phyloP scores from a whole-genome alignment of 37 sponge, comb jelly and placozoan species.

The Axinella damicornis region DNA sequence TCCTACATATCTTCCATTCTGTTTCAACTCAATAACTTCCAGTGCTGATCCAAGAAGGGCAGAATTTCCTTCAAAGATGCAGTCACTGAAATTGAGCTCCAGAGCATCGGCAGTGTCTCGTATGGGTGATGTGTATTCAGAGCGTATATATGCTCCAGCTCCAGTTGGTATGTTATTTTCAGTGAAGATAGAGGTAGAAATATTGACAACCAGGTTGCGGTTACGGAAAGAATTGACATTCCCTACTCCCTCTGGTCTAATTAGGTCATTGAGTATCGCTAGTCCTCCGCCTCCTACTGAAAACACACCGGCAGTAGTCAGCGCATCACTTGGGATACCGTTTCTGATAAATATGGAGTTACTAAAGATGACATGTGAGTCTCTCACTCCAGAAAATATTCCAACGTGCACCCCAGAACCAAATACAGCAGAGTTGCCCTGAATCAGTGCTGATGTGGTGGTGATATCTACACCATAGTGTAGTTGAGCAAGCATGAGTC shows the following conservation, averaged over 20 bases:
- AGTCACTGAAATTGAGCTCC: background rate
- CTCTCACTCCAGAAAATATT: background rate
- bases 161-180: background rate
- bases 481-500: background rate
- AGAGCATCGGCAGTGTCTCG: background rate
- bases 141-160: background rate
- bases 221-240: background rate
- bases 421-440: conserved; percentile 4
- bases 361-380: background rate
- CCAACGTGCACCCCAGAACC: conserved; percentile 11
- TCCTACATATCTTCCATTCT: background rate
- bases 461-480: conserved; percentile 8
- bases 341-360: conserved; percentile 13
- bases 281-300: too few relatives aligned
- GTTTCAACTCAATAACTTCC: background rate
- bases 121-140: background rate
- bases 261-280: too few relatives aligned
- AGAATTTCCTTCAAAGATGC: background rate
- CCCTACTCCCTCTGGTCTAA: too few relatives aligned
- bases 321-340: background rate
- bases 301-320: too few relatives aligned
- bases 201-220: background rate
- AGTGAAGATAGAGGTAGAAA: background rate
- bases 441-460: background rate
- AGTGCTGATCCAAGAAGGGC: background rate